phyloP scores from a whole-genome alignment of 2,113 vertebrate genomes.

The Grallaria varia region DNA sequence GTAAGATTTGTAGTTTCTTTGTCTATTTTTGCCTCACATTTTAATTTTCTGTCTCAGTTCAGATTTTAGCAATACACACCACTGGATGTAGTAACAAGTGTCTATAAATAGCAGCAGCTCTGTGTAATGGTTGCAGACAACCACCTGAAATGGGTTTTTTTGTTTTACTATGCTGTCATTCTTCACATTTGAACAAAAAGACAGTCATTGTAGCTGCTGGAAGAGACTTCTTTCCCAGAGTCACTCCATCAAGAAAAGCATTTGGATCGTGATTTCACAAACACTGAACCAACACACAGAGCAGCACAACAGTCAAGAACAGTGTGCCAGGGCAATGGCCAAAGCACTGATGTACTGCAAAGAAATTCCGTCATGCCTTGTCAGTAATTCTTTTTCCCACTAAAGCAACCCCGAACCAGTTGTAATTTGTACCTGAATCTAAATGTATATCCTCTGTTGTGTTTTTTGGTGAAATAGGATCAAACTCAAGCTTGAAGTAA shows the following conservation, averaged over 20 bases:
- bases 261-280: neutral
- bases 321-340: neutral
- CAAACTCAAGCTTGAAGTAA: neutral
- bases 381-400: neutral
- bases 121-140: neutral
- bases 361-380: neutral
- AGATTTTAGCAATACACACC: neutral
- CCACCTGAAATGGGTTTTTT: neutral
- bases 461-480: neutral
- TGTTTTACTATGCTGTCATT: neutral
- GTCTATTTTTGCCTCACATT: neutral
- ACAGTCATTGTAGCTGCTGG: neutral
- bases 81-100: neutral
- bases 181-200: neutral
- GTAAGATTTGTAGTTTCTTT: neutral
- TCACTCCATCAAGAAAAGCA: neutral
- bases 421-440: neutral
- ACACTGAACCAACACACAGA: neutral
- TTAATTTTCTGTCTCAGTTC: neutral
- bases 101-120: neutral
- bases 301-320: neutral
- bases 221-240: neutral
- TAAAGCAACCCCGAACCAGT: neutral
- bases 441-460: neutral
- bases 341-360: neutral